Conservation (phyloP, 2,888 invertebrate genomes). For the Zootermopsis nevadensis region DNA sequence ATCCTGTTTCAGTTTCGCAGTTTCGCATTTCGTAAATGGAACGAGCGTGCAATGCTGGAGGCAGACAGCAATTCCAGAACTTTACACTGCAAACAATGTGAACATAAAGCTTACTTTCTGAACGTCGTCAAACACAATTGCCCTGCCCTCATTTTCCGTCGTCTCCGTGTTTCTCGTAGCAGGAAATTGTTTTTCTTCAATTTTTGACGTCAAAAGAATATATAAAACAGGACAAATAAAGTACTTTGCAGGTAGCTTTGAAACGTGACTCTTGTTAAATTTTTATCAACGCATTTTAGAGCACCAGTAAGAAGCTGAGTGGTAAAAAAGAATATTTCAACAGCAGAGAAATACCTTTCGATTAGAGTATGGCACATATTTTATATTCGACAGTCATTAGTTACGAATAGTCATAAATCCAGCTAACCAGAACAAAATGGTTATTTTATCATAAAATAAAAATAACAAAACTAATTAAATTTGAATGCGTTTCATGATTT, state of each 20-base stretch:
- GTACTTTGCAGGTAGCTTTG: neutral
- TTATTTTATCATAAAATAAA: too few relatives aligned
- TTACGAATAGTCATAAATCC: too few relatives aligned
- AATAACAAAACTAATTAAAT: too few relatives aligned
- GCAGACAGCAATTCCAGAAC: conserved; percentile 2
- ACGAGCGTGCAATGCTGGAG: neutral
- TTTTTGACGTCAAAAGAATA: conserved; percentile 11
- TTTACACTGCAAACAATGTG: neutral
- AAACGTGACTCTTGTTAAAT: neutral
- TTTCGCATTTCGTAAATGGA: conserved; percentile 18
- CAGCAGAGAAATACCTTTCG: too few relatives aligned
- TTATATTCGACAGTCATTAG: too few relatives aligned
- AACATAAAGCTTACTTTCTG: neutral
- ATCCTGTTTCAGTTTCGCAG: neutral
- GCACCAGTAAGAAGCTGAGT: too few relatives aligned
- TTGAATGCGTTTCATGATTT: too few relatives aligned
- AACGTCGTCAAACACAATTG: neutral
- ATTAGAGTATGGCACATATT: too few relatives aligned
- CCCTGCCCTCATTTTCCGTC: neutral
- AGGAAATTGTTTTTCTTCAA: conserved; percentile 27
- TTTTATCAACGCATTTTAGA: too few relatives aligned
- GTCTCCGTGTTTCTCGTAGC: neutral
- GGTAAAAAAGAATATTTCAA: too few relatives aligned
- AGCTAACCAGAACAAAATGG: too few relatives aligned
- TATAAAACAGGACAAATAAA: neutral